Evolutionary conservation across 2,113 vertebrate genomes (phyloP).

Genomic region (Hippolais icterina): DNA sequence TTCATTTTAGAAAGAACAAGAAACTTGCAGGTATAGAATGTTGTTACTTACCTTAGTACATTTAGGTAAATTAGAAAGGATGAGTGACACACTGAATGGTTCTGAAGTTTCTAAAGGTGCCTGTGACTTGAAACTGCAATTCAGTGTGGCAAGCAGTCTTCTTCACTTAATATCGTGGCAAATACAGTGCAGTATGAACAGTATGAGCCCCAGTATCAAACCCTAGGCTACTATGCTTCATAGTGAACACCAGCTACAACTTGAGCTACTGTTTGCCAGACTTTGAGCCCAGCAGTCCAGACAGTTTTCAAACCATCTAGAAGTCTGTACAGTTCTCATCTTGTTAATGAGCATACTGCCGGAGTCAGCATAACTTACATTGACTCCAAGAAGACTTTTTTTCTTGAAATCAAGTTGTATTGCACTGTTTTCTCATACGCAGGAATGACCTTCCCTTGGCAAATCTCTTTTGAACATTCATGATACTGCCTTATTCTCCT

Average conservation of each 20-base stretch:
- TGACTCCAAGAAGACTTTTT: too few species aligned
- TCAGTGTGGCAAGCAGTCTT: neutral
- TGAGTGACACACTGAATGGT: neutral
- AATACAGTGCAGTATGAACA: neutral
- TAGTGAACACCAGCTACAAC: neutral
- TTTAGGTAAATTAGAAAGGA: neutral
- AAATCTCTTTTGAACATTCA: neutral
- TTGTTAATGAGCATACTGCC: neutral
- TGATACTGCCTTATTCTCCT: neutral
- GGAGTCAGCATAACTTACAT: neutral
- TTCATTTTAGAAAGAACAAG: neutral
- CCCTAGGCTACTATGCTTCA: neutral
- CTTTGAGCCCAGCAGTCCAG: neutral
- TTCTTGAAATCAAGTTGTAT: neutral
- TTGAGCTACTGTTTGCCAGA: neutral
- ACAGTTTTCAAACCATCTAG: neutral
- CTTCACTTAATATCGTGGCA: neutral
- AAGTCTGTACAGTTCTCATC: neutral
- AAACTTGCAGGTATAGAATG: neutral
- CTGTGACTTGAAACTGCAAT: neutral
- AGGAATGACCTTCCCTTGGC: neutral
- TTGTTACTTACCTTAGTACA: neutral
- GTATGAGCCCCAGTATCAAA: neutral
- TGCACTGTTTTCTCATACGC: neutral
- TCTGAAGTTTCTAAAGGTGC: neutral